Base-by-base conservation (phyloP, 2,797 vertebrate genomes). In the Sciurus vulgaris region DNA sequence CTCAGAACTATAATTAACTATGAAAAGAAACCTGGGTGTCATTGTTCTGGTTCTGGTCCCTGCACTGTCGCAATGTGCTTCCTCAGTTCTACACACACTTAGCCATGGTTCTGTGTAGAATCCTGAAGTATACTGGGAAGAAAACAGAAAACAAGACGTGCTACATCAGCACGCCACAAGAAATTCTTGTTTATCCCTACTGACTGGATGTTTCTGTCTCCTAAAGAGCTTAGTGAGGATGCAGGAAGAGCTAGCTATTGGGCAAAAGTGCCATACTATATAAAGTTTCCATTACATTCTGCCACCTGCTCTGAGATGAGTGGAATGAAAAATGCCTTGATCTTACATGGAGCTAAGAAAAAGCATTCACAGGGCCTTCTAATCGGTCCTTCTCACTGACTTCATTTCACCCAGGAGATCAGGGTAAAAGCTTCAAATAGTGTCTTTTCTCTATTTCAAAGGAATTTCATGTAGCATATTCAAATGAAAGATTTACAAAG, bases 81-180 rank as follows among this genome's bases (percentile, higher is more conserved):
- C 85, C 63, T 94, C 69, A 90, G 81, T 41, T 72, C 51, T 26
- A 69, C 7, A 92, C 24, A 94, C 26, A 85, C 15, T 67, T 22
- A 89, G 70, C 69, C 67, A 93, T 47, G 61, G 49, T 86, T 90
- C 74, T 51, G 20, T 65, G 93, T 12, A 90, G 49, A 38, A 87
- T 30, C 26, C 38, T 67, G 78, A 86, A 94, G 51, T 49, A 91
- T 61, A 49, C 54, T 69, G 24, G 38, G 73, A 96, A 81, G 54
- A 77, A 92, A 95, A 96, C 61, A 95, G 73, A 94, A 97, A 88
- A 91, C 38, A 93, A 90, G 78, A 85, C 72, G 47, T 73, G 47
- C 49, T 70, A 74, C 12, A 84, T 82, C 65, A 93, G 63, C 83
- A 92, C 15, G 17, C 61, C 74, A 91, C 69, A n/a, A 91, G 86